Percentiles rank a stretch among this genome's conserved stretches.
These are phyloP conservation scores for Tadarida brasiliensis DNA, from an alignment of 2,797 vertebrate genomes.

Conservation along the genomic window DNA sequence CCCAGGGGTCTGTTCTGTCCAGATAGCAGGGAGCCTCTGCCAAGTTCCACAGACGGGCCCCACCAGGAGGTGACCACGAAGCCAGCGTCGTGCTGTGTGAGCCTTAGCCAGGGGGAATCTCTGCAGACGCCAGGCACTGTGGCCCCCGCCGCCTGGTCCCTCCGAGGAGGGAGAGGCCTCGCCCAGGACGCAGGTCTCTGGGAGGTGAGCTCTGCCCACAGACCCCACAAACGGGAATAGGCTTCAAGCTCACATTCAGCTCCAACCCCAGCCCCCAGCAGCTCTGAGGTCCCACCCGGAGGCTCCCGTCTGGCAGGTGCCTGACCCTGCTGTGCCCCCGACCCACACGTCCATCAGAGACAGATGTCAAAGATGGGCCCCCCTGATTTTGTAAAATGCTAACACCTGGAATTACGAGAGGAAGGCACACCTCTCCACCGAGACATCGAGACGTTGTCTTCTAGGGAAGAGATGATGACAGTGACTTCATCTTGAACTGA, in stretches of 20 bases:
- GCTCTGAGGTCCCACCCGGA: background rate
- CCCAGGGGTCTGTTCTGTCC: background rate
- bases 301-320: rapidly evolving
- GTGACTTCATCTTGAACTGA: background rate
- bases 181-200: background rate
- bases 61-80: background rate
- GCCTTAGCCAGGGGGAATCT: no score
- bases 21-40: rapidly evolving
- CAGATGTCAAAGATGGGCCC: background rate
- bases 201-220: background rate
- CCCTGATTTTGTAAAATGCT: background rate
- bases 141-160: background rate
- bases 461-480: background rate
- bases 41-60: background rate
- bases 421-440: background rate
- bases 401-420: background rate
- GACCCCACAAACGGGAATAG: rapidly evolving
- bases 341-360: background rate
- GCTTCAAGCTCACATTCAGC: rapidly evolving
- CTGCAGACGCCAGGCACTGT: rapidly evolving
- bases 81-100: rapidly evolving
- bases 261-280: background rate
- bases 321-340: background rate
- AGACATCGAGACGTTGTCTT: background rate
- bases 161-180: background rate